These are phyloP conservation scores for Platyrinchus mystaceus DNA, from an alignment of 2,797 vertebrate genomes.

Conservation along the genomic window DNA sequence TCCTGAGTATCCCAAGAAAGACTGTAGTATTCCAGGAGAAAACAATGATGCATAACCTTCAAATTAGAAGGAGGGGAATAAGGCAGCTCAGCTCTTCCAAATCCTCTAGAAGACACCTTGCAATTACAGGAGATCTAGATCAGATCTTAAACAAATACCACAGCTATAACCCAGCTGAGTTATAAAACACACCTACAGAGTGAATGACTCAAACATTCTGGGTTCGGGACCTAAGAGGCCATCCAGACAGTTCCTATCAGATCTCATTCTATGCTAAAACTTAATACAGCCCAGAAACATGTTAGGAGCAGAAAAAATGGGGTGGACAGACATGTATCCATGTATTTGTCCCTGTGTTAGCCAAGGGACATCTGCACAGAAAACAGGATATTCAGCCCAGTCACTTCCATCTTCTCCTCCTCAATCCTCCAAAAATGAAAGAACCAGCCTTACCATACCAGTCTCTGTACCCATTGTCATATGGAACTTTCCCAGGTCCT, in stretches of 20 bases:
- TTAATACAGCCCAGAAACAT: background rate
- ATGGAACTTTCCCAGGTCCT: conserved; percentile 14
- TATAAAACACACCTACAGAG: background rate
- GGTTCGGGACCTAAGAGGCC: rapidly evolving
- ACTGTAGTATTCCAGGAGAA: background rate
- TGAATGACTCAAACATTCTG: background rate
- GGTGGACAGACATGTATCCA: background rate
- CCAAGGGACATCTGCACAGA: background rate
- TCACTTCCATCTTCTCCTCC: background rate
- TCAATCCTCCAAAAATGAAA: background rate
- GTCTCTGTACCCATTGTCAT: background rate
- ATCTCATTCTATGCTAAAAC: background rate
- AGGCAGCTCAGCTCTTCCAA: background rate
- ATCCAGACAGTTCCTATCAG: background rate
- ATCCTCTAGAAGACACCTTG: background rate
- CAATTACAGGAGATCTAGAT: background rate
- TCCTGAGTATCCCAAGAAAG: background rate
- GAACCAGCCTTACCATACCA: background rate
- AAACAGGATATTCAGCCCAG: background rate
- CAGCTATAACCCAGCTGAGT: background rate
- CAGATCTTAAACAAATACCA: background rate
- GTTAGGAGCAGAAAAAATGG: background rate
- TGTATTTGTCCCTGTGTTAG: background rate
- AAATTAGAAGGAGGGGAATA: background rate
- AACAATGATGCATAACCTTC: background rate